Evolutionary conservation across 1,140 invertebrate species (phyloP).

Genomic region (Camponotus floridanus): DNA sequence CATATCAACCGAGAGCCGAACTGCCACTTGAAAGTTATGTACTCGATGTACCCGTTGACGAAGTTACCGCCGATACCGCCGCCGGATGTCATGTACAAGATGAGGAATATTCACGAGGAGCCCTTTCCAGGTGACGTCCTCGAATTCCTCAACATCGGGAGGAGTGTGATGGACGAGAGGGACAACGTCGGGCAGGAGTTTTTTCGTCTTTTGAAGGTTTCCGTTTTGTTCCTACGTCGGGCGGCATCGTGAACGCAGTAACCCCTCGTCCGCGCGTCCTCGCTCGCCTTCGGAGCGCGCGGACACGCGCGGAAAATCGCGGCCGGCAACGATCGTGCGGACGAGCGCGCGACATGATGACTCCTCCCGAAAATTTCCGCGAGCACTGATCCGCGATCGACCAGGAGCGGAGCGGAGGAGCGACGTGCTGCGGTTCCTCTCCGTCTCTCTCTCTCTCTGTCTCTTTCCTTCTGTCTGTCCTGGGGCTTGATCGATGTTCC

Average conservation of each 20-base stretch:
- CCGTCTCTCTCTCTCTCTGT: constrained; percentile 2
- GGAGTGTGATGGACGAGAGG: constrained; percentile 74
- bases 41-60: constrained; percentile 86
- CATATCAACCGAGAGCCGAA: neutral
- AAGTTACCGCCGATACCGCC: constrained; percentile 83
- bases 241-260: neutral
- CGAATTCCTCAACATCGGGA: too few species aligned
- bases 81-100: constrained; percentile 88
- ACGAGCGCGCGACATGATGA: constrained; percentile 76
- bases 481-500: constrained; percentile 82
- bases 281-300: constrained; percentile 51
- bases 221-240: constrained; percentile 80
- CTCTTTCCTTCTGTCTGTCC: constrained; percentile 62
- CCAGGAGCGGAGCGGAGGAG: constrained; percentile 68
- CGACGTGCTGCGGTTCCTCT: constrained; percentile 73
- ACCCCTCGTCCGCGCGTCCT: constrained; percentile 49
- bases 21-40: constrained; percentile 84
- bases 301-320: constrained; percentile 67
- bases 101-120: constrained; percentile 87
- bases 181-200: constrained; percentile 87
- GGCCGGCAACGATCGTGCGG: constrained; percentile 37
- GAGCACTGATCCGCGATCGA: constrained; percentile 83
- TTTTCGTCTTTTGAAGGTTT: constrained; percentile 90
- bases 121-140: too few species aligned
- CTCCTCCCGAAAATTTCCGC: constrained; percentile 83